Conservation (phyloP, 2,797 vertebrate genomes). For the Pantherophis alleghaniensis region DNA sequence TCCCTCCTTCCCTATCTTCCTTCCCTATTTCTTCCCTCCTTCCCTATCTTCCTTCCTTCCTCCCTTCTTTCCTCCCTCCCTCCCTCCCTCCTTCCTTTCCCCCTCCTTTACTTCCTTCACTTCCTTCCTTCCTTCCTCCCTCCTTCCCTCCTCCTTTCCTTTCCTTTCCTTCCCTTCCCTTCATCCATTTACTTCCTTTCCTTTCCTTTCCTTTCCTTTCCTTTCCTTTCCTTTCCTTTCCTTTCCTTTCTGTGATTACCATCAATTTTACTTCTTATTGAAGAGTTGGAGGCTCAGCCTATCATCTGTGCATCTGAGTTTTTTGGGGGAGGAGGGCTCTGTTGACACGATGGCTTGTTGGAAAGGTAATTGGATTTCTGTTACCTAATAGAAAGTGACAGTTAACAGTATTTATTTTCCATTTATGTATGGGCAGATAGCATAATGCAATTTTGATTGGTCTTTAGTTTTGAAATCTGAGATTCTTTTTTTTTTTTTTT, state of each 20-base stretch:
- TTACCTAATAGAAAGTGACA: conserved; percentile 93
- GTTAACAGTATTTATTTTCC: conserved; percentile 89
- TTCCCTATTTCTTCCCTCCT: too few species aligned
- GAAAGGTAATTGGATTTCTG: conserved; percentile 98
- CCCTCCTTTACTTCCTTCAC: too few species aligned
- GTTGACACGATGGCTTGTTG: conserved; percentile 95
- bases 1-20: too few species aligned
- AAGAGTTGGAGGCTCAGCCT: conserved; percentile 92
- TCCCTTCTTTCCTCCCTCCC: too few species aligned
- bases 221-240: accelerated
- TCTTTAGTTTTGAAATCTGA: conserved; percentile 83
- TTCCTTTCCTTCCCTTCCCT: too few species aligned
- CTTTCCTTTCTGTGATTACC: conserved; percentile 85
- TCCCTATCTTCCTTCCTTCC: too few species aligned
- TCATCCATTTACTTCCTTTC: too few species aligned
- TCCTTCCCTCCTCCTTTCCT: too few species aligned
- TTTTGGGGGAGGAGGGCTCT: conserved; percentile 68
- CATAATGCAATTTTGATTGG: conserved; percentile 86
- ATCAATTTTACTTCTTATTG: conserved; percentile 94
- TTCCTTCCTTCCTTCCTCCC: too few species aligned
- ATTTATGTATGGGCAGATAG: conserved; percentile 87
- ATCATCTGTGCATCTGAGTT: conserved; percentile 96
- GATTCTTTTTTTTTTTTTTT: conserved; percentile 74
- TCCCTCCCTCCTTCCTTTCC: too few species aligned
- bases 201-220: background rate